Evolutionary conservation across 2,888 invertebrate genomes (phyloP), one percentile per base, ranked within the genome.

Genomic region (Papilio elwesi): DNA sequence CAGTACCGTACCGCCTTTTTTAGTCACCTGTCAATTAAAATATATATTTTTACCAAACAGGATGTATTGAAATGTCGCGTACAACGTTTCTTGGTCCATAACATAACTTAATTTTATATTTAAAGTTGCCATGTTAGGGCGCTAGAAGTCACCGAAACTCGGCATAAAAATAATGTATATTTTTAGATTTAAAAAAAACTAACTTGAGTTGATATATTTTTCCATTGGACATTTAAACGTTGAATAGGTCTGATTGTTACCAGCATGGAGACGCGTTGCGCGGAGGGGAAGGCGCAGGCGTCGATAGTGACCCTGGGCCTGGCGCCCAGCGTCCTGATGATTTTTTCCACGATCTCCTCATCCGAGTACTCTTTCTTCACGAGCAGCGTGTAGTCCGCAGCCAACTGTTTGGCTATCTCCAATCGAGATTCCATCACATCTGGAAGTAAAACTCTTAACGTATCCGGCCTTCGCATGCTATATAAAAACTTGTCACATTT

Each of bases 261-360:
- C 90, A 95, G 93, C 83, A 98, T 95, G 0, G 97, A 97, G 57
- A 97, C 90, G 64, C 96, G 94, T 71, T 97, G 95, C 68, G 96
- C 96, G 3, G 96, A 90, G 78, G 97, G 96, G 15, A 95, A 96
- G 0, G 98, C 99, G 80, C 96, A 96, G 76, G 98, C 98, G 84
- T 99, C 99, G 71, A 99, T 96, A 9, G 97, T 95, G 75, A 96
- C 94, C 74, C 97, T 96, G 0, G 97, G 97, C 74, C 91, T 87
- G 11, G 86, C 90, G 0, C 96, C 96, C 78, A 97, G 87, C 7
- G 92, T 78, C n/a, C 89, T 80, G 65, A 92, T 90, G 13, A 98
- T 94, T 73, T 90, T 87, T 52, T 95, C 90, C 0, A 95, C 94
- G 4, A 95, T 87, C 0, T 95, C 91, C 59, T 95, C 92, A 55